A percentile compares a stretch with the other conserved stretches of the same genome.
Conservation (phyloP, 2,888 invertebrate species). For the Timema podura region DNA sequence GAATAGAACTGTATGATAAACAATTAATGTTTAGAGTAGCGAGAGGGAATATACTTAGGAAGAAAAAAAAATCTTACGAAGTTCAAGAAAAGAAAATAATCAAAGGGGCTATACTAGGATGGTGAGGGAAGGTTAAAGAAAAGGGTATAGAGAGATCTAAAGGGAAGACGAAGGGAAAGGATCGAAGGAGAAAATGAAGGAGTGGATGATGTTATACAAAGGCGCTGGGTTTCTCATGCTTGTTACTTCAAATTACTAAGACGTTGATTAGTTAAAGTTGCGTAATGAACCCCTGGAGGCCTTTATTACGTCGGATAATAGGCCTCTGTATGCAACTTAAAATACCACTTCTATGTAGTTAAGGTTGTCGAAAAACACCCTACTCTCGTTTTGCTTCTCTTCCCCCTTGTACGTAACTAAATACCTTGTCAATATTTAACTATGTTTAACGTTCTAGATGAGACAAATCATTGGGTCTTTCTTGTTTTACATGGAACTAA, state of each 20-base stretch:
- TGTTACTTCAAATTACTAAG: slow-evolving; percentile 21
- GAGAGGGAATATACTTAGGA: too few species aligned
- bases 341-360: too few species aligned
- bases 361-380: too few species aligned
- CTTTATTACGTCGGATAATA: slow-evolving; percentile 17
- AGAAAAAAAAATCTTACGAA: neutral
- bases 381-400: too few species aligned
- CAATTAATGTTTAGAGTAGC: too few species aligned
- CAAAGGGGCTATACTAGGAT: neutral
- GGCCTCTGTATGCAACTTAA: neutral
- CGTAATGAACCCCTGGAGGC: slow-evolving; percentile 13
- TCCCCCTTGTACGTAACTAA: too few species aligned
- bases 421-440: too few species aligned
- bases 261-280: slow-evolving; percentile 23
- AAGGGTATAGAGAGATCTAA: neutral
- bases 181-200: slow-evolving; percentile 6
- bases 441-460: too few species aligned
- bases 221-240: neutral
- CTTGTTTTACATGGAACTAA: too few species aligned
- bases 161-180: neutral
- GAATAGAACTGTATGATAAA: too few species aligned
- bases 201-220: neutral
- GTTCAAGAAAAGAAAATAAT: neutral
- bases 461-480: too few species aligned
- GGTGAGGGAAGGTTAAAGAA: neutral